These are phyloP conservation scores for Nylanderia fulva DNA, from an alignment of 1,140 invertebrate species.

Conservation along the genomic window DNA sequence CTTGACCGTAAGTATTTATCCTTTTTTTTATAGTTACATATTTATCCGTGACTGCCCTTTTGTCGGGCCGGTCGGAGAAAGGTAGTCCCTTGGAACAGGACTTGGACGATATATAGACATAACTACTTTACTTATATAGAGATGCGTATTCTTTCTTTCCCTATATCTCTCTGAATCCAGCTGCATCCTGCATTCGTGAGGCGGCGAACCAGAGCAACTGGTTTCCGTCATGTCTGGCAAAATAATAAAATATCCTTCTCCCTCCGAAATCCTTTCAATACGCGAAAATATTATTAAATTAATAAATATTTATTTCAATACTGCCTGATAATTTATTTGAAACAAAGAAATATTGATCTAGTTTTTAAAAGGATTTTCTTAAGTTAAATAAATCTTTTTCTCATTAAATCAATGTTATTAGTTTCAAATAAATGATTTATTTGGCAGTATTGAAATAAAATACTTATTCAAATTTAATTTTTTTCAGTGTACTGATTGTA, in stretches of 20 bases:
- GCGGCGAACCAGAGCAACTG: slow-evolving; percentile 70
- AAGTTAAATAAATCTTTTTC: too few relatives aligned
- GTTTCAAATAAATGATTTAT: too few relatives aligned
- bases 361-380: too few relatives aligned
- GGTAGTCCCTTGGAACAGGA: slow-evolving; percentile 59
- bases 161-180: slow-evolving; percentile 29
- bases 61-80: slow-evolving; percentile 70
- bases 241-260: slow-evolving; percentile 37
- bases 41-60: slow-evolving; percentile 72
- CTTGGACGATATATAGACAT: slow-evolving; percentile 73
- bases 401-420: too few relatives aligned
- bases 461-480: too few relatives aligned
- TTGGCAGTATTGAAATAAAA: too few relatives aligned
- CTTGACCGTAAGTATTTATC: slow-evolving; percentile 76
- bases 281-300: too few relatives aligned
- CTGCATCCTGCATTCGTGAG: slow-evolving; percentile 70
- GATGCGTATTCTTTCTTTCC: slow-evolving; percentile 33
- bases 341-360: too few relatives aligned
- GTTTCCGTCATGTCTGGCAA: slow-evolving; percentile 47
- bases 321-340: too few relatives aligned
- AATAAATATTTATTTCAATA: too few relatives aligned
- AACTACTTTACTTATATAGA: slow-evolving; percentile 71
- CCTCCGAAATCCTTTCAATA: neutral
- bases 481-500: too few relatives aligned
- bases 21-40: slow-evolving; percentile 75